Base-by-base conservation (phyloP, 2,113 vertebrate species). In the Rhodinocichla rosea region DNA sequence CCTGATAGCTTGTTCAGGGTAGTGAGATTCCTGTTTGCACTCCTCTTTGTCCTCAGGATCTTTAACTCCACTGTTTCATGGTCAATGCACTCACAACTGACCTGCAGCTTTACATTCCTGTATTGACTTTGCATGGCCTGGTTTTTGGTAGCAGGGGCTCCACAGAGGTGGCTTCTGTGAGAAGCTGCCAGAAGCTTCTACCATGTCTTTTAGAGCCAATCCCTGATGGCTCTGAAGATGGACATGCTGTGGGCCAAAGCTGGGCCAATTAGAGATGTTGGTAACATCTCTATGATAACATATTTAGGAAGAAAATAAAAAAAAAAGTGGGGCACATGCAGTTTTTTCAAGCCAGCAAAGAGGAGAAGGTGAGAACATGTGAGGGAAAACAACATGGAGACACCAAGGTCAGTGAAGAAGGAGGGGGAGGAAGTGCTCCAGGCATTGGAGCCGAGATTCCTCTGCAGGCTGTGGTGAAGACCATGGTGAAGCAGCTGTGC, bases 181-280 rank as follows among this genome's bases (percentile, higher is more conserved):
- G 37, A 22, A 42, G 37, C 24, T 52, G 11, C 14, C 10, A 27
- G 59, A 78, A 64, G 15, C 9, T 35, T 53, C 18, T 39, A n/a
- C 11, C 14, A 15, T 18, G 37, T 8, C 37, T 0, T 0, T 14
- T 24, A 78, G 19, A 4, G 7, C 1, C 24, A 53, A 3, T n/a
- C 13, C 5, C 24, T 35, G 59, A 35, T 9, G 19, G 19, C 18
- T 42, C 18, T 64, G 49, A 42, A 8, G 11, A 30, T 64, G 37
- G 37, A 42, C 8, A 53, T 11, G 7, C 14, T 64, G 24, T 37
- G 28, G 37, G 30, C 8, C 27, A 60, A 60, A 10, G 3, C 7
- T 18, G 21, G 20, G n/a, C 9, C n/a, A 35, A 5, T 24, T 1
- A 7, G 21, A 39, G 73, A 49, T 7, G 9, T 1, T 49, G 56